Percentiles rank a stretch among this genome's conserved stretches.
Conservation (phyloP, 2,888 invertebrate genomes). For the Itoplectis maculator region DNA sequence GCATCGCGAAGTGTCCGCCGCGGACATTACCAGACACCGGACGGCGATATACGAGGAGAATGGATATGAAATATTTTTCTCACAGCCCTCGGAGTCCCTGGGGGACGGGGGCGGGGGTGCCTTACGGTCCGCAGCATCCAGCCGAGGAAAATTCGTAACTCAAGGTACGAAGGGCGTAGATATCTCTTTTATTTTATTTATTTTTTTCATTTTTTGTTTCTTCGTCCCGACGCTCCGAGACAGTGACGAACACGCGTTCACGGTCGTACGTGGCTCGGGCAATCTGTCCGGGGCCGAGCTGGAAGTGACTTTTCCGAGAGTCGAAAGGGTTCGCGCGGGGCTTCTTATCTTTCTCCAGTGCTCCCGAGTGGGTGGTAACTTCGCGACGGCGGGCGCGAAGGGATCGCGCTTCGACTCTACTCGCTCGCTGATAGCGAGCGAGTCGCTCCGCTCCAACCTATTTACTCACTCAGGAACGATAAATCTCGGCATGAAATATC, state of each 20-base stretch:
- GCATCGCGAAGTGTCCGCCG: background rate
- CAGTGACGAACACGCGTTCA: slow-evolving; percentile 62
- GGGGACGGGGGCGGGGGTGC: background rate
- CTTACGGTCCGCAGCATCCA: background rate
- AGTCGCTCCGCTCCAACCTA: slow-evolving; percentile 62
- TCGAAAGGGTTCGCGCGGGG: slow-evolving; percentile 19
- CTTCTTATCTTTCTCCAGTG: slow-evolving; percentile 45
- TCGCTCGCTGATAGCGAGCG: slow-evolving; percentile 25
- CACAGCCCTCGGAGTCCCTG: slow-evolving; percentile 23
- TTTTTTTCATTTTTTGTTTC: slow-evolving; percentile 28
- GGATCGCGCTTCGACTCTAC: slow-evolving; percentile 6
- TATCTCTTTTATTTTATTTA: slow-evolving; percentile 12
- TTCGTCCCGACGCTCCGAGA: no score
- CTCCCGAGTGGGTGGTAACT: slow-evolving; percentile 46
- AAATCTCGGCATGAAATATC: slow-evolving; percentile 50
- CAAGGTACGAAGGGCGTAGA: slow-evolving; percentile 26
- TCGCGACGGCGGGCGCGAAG: slow-evolving; percentile 22
- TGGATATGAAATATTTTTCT: slow-evolving; percentile 59
- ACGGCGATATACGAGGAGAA: slow-evolving; percentile 18
- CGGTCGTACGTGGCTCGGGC: slow-evolving; percentile 55
- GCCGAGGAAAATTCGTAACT: no score
- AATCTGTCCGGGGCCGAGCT: slow-evolving; percentile 29
- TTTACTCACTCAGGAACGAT: slow-evolving; percentile 46
- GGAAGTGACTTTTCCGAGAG: slow-evolving; percentile 50
- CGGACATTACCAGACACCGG: slow-evolving; percentile 26